Conservation (phyloP, 2,113 vertebrate species). For the Hypocryptadius cinnamomeus region DNA sequence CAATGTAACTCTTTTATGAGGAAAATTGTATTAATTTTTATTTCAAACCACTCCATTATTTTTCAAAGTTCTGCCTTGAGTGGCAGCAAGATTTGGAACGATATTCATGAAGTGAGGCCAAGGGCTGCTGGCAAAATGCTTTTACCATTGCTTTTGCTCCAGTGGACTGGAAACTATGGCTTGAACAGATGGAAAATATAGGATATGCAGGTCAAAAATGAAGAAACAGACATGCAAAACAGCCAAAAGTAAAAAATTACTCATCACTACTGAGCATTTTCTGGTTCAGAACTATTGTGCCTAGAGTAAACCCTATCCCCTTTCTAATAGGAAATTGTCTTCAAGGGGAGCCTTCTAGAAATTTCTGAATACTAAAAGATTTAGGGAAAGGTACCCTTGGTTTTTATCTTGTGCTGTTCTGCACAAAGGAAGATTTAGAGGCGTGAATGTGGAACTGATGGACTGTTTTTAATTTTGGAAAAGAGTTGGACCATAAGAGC, state of each 20-base stretch:
- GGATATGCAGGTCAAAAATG: constrained; percentile 14
- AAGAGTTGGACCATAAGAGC: background rate
- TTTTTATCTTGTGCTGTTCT: background rate
- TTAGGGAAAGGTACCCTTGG: background rate
- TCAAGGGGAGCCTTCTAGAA: background rate
- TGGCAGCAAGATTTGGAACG: background rate
- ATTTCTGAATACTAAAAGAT: background rate
- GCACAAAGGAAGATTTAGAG: background rate
- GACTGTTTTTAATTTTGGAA: constrained; percentile 12
- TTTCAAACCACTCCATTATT: background rate
- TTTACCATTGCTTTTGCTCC: constrained; percentile 62
- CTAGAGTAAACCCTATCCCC: background rate
- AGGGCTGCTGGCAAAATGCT: constrained; percentile 45
- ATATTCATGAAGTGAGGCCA: background rate
- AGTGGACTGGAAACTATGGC: constrained; percentile 56
- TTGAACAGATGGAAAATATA: constrained; percentile 66
- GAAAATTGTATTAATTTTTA: background rate
- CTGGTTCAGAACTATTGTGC: background rate
- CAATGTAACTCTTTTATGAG: background rate
- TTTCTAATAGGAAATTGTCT: background rate
- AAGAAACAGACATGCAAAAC: background rate
- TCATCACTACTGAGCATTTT: background rate
- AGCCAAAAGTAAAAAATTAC: background rate
- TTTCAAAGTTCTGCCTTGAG: background rate
- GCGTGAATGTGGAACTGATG: background rate